Conservation (phyloP, 2,113 vertebrate genomes). For the Phaethornis superciliosus region DNA sequence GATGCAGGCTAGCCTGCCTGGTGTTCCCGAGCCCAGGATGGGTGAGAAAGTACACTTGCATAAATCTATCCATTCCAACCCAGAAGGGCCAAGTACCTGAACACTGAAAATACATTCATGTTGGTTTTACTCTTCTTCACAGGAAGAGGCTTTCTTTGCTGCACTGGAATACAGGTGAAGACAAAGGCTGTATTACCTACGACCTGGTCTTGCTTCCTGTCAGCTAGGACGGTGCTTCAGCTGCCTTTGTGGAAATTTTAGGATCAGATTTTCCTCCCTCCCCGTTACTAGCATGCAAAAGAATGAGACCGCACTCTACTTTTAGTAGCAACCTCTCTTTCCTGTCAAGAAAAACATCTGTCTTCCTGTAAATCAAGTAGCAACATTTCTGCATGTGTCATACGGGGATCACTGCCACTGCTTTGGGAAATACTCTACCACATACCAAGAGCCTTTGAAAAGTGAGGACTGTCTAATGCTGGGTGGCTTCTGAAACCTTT, state of each 20-base stretch:
- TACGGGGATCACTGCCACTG: fast-evolving
- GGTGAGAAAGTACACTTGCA: background rate
- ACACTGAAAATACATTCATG: fast-evolving
- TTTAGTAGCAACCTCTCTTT: background rate
- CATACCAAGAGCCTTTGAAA: background rate
- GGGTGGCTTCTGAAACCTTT: background rate
- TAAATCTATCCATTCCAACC: background rate
- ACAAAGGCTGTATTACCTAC: background rate
- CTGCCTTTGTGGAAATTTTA: background rate
- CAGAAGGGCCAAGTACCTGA: background rate
- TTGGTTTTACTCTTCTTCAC: background rate
- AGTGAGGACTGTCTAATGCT: background rate
- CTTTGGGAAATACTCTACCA: background rate
- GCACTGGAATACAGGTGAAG: background rate
- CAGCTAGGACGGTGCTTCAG: background rate
- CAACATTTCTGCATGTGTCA: background rate
- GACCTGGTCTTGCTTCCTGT: background rate
- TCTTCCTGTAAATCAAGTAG: background rate
- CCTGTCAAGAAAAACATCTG: background rate
- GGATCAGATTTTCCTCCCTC: background rate
- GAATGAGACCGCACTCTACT: background rate
- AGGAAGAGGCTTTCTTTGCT: background rate
- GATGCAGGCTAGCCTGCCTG: background rate
- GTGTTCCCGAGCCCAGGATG: background rate
- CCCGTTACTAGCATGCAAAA: background rate